Evolutionary conservation across 2,888 invertebrate genomes (phyloP), one percentile per base, ranked within the genome.

Genomic region (Chelonus formosanus): DNA sequence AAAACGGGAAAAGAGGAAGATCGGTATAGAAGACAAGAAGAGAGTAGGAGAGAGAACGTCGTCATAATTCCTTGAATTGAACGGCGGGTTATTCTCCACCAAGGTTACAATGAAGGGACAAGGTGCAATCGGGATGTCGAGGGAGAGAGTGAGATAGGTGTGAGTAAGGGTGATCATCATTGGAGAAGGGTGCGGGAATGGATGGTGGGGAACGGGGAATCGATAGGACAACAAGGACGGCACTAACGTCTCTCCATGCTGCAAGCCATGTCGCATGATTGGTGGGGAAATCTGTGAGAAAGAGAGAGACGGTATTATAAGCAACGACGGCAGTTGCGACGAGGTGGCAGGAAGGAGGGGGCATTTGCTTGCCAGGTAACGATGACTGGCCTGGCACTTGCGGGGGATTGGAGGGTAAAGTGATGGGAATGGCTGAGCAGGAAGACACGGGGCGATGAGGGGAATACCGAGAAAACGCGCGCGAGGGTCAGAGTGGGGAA

Each of bases 61-160:
- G 79, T 83, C 82, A 82, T 83, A 84, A 82, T 83, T 84, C 82
- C 82, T 81, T 82, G 83, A 83, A 83, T 84, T 80, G 83, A 82
- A 81, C 79, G 79, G 77, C 77, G 79, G 79, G 80, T 82, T 83
- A 81, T 83, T 80, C 80, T 80, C 78, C 75, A 79, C 82, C 83
- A 83, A 83, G 83, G 82, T 83, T 81, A 82, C 76, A 73, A 73
- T 71, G 73, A 72, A 74, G 67, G 71, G 69, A 64, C 61, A 67
- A 69, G 66, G 67, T 48, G 48, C 57, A 55, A 58, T 56, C 52
- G 59, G 45, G 68, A 58, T 68, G 61, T 67, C 58, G 71, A 68
- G 72, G 70, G 72, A 70, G 64, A 55, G 53, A 67, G 68, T 69
- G 69, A 70, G 66, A 63, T 52, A 35, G 55, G 57, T 56, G 48